Base-by-base conservation (phyloP, 1,140 invertebrate genomes). In the Drosophila punjabiensis region DNA sequence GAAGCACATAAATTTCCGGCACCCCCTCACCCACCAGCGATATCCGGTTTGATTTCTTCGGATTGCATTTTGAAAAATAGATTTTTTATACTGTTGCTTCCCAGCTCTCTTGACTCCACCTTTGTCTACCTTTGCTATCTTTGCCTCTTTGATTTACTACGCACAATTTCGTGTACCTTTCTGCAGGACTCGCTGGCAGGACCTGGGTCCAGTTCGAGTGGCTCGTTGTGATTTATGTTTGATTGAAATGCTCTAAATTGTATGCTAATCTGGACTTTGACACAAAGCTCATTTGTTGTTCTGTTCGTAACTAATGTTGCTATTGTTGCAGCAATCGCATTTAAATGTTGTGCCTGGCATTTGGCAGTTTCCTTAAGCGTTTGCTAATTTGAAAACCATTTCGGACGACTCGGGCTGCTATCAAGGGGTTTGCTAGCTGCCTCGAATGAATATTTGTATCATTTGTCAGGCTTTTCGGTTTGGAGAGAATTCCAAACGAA, bases 171-270 rank as follows among this genome's bases (percentile, higher is more conserved):
- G 65, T 71, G 65, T 71, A 79, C 81, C 61, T 81, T 78, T 39
- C 32, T n/a, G 65, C n/a, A 28, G 39, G 45, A 41, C 48, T 39
- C 45, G 50, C 53, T 52, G 24, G 37, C 16, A 24, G 35, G 50
- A 43, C 67, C 41, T 48, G 59, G 39, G 76, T 68, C 67, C 75
- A 77, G 75, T 69, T 50, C 10, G 20, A 74, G 65, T 48, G 39
- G 45, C 65, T 79, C 48, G 70, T 43, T 74, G 81, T 89, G 86
- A 89, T 89, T 89, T 89, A 90, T 90, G 82, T 76, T 60, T 90
- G 85, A 90, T 90, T 90, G 85, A 85, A 81, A 82, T 64, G 75
- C 81, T 81, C 88, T 79, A 85, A 89, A 88, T 89, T 76, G 81
- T 79, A 81, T 89, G 85, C 85, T 89, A 89, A 88, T 88, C 85